These are phyloP conservation scores for Rhincodon typus DNA, from an alignment of 2,797 vertebrate species.

Conservation along the genomic window DNA sequence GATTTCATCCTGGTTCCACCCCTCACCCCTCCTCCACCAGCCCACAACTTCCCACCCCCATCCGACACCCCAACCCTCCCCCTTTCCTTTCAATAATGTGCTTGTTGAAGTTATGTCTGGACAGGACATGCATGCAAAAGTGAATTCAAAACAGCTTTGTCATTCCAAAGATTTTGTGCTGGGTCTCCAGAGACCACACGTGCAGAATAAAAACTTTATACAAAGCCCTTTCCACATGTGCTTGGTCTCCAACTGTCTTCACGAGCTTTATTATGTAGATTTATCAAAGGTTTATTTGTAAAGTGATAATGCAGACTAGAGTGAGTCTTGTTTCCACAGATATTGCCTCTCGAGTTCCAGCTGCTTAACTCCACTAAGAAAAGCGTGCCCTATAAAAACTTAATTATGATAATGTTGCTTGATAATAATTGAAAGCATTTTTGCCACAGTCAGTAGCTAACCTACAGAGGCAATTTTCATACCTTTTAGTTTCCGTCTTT, in stretches of 20 bases:
- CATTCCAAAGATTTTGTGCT: neutral
- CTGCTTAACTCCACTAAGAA: constrained; percentile 9
- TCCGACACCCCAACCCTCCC: neutral
- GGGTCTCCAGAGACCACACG: neutral
- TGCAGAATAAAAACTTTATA: neutral
- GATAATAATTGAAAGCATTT: neutral
- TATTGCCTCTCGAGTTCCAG: neutral
- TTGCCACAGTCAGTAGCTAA: neutral
- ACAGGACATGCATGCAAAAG: neutral
- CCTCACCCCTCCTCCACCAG: too few relatives aligned
- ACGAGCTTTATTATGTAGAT: constrained; percentile 8
- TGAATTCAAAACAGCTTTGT: constrained; percentile 4
- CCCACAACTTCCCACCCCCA: too few relatives aligned
- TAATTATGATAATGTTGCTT: constrained; percentile 31
- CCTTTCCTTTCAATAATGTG: neutral
- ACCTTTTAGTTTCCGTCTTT: neutral
- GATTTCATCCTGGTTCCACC: neutral
- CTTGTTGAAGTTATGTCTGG: neutral
- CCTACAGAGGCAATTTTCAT: neutral
- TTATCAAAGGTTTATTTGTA: constrained; percentile 8
- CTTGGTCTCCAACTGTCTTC: neutral
- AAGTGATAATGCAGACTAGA: neutral
- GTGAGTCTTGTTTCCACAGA: neutral
- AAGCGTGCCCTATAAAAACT: constrained; percentile 32
- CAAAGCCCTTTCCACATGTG: constrained; percentile 31